A percentile compares a stretch with the other conserved stretches of the same genome.
Evolutionary conservation across 2,888 invertebrate species (phyloP).

Genomic region (Oscheius myriophilus): DNA sequence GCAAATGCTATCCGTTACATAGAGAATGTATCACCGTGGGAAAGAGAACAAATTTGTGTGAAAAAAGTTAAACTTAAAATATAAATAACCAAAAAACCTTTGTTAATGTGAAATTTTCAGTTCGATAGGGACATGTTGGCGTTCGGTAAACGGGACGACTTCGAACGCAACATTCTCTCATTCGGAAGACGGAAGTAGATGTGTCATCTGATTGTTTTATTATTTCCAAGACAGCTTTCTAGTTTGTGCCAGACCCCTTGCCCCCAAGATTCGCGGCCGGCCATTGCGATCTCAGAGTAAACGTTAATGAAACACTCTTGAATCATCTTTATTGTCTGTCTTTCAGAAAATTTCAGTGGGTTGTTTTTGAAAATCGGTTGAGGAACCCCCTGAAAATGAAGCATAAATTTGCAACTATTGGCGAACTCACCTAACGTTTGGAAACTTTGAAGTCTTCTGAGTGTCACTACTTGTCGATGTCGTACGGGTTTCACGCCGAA

Average conservation of each 20-base stretch:
- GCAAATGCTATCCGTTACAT: too few species aligned
- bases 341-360: conserved; percentile 4
- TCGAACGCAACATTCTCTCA: conserved; percentile 45
- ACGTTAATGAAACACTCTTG: too few species aligned
- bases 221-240: neutral
- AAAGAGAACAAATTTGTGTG: too few species aligned
- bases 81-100: too few species aligned
- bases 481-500: conserved; percentile 12
- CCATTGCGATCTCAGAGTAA: too few species aligned
- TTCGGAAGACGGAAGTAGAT: conserved; percentile 41
- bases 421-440: neutral
- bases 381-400: conserved; percentile 12
- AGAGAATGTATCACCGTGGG: too few species aligned
- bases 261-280: too few species aligned
- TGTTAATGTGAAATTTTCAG: conserved; percentile 17
- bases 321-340: neutral
- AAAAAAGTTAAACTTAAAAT: too few species aligned
- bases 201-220: conserved; percentile 15
- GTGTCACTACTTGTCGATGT: neutral
- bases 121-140: conserved; percentile 46
- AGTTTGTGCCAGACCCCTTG: too few species aligned
- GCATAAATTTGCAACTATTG: too few species aligned
- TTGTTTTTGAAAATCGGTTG: conserved; percentile 24
- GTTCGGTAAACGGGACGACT: conserved; percentile 49
- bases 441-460: conserved; percentile 17